Conservation (phyloP, 2,797 vertebrate species). For the Coluber constrictor region DNA sequence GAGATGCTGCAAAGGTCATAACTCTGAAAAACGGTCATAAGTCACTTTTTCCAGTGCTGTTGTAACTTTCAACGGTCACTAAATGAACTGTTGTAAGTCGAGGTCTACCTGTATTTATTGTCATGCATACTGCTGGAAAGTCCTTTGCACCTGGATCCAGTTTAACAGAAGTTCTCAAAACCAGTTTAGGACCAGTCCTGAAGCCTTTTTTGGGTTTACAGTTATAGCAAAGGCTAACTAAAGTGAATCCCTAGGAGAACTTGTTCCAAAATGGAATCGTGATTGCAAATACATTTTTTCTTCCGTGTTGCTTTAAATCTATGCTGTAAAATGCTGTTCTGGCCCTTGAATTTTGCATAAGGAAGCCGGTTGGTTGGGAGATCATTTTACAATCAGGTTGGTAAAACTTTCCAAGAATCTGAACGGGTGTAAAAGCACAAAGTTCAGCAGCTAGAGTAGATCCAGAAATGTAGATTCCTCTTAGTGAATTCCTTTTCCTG, state of each 20-base stretch:
- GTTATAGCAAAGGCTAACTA: too few species aligned
- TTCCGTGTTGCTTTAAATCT: background rate
- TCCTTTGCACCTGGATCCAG: too few species aligned
- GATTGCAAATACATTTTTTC: background rate
- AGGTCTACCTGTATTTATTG: too few species aligned
- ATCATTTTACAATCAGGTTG: background rate
- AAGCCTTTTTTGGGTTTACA: too few species aligned
- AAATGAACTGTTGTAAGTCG: too few species aligned
- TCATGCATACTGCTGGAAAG: too few species aligned
- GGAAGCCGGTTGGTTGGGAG: background rate
- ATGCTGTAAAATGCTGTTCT: background rate
- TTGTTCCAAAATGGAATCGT: background rate
- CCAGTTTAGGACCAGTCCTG: too few species aligned
- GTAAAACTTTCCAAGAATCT: background rate
- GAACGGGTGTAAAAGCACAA: conserved; percentile 7
- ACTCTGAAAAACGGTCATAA: too few species aligned
- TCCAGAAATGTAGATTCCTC: background rate
- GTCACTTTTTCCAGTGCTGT: too few species aligned
- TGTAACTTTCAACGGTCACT: too few species aligned
- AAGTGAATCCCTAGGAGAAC: background rate
- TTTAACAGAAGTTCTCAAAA: too few species aligned
- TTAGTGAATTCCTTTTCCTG: conserved; percentile 13
- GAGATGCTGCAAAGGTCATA: too few species aligned
- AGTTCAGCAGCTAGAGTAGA: conserved; percentile 5
- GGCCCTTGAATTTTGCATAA: background rate